Conservation (phyloP, 35 echinoderm and acorn worm species). For the Apostichopus japonicus region DNA sequence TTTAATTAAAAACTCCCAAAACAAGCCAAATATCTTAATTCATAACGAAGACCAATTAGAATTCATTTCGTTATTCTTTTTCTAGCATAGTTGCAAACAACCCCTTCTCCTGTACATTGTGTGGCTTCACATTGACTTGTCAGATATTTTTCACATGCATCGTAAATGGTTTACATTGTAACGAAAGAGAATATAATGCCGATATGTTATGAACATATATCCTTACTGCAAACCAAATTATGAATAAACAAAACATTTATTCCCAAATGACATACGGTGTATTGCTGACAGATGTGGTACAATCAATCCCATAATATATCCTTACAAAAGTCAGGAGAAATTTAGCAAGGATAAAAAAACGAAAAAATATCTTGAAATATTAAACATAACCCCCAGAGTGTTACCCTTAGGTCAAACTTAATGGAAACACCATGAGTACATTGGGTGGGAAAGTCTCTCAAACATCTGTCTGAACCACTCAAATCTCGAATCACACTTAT, state of each 20-base stretch:
- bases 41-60: too few relatives aligned
- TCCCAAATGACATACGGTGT: not conserved
- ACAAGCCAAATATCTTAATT: too few relatives aligned
- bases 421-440: not conserved
- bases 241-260: not conserved
- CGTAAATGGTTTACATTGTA: too few relatives aligned
- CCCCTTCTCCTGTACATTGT: too few relatives aligned
- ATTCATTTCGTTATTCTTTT: too few relatives aligned
- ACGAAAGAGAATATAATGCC: not conserved
- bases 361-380: not conserved
- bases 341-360: not conserved
- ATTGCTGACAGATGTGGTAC: conserved; percentile 23
- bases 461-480: not conserved
- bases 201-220: not conserved
- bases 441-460: not conserved
- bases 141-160: too few relatives aligned
- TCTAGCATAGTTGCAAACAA: too few relatives aligned
- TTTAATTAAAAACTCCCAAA: too few relatives aligned
- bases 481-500: not conserved
- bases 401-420: not conserved
- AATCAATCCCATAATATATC: not conserved
- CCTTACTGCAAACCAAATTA: conserved; percentile 1
- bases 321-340: not conserved
- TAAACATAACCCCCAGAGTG: not conserved
- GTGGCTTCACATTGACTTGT: too few relatives aligned